Conservation (phyloP, 1,140 invertebrate genomes). For the Whitmania pigra region DNA sequence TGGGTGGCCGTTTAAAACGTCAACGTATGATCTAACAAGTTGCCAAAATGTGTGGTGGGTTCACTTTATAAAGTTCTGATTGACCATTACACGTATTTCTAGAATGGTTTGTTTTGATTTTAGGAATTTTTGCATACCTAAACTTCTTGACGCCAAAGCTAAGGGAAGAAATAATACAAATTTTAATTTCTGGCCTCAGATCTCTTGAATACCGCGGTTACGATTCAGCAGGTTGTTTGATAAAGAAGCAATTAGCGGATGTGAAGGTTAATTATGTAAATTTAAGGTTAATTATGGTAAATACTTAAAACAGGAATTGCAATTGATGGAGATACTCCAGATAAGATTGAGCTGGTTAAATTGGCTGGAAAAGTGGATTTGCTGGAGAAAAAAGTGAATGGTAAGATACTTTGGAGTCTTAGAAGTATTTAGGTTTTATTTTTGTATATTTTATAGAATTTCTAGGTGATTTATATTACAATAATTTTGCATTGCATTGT, state of each 20-base stretch:
- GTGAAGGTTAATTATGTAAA: background rate
- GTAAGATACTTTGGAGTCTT: slow-evolving; percentile 37
- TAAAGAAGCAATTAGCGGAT: background rate
- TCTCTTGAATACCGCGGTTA: slow-evolving; percentile 95
- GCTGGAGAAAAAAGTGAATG: slow-evolving; percentile 73
- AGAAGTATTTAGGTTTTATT: background rate
- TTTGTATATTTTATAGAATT: background rate
- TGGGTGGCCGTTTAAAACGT: too few species aligned
- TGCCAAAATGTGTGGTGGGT: too few species aligned
- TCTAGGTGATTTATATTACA: background rate
- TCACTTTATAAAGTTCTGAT: too few species aligned
- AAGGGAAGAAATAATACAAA: slow-evolving; percentile 77
- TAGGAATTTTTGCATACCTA: slow-evolving; percentile 96
- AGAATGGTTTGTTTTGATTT: background rate
- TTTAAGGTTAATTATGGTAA: slow-evolving; percentile 2
- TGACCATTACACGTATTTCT: too few species aligned
- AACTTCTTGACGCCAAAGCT: slow-evolving; percentile 93
- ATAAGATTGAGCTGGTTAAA: slow-evolving; percentile 64
- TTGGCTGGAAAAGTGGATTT: slow-evolving; percentile 83
- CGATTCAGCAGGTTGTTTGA: slow-evolving; percentile 72
- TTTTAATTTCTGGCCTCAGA: slow-evolving; percentile 85
- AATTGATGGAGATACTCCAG: slow-evolving; percentile 54
- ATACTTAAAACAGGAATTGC: slow-evolving; percentile 60
- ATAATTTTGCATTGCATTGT: background rate
- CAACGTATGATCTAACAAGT: too few species aligned